Base-by-base conservation (phyloP, 1,140 invertebrate species). In the Limonius californicus region DNA sequence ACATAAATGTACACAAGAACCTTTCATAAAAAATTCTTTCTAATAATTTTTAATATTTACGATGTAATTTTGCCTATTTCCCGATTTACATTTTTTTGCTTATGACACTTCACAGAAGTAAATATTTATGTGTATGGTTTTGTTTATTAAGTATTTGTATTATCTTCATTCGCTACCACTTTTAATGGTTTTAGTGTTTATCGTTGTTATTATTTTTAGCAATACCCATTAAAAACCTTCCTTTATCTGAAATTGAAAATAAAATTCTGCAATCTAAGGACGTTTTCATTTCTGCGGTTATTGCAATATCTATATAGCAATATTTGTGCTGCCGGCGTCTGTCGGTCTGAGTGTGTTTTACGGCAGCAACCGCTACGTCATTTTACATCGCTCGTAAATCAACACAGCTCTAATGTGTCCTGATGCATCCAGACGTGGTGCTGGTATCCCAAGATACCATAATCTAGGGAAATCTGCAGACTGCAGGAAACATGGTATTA, bases 301-400 rank as follows among this genome's bases (percentile, higher is more conserved):
- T 21, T 50, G 45, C 45, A 50, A 50, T 50, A 50, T 50, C 45
- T 50, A 50, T 21, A 50, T 19, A 18, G 45, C 45, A 50, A 50
- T 50, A 21, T 50, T 50, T 50, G 45, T 8, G 45, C 45, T 50
- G 45, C 7, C 7, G 45, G 45, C 45, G 45, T 50, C 45, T 50
- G 45, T 50, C 45, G 45, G 45, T 50, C 45, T 50, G 45, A 50
- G 45, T 50, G 45, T 50, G 45, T 50, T 50, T 50, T 50, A 50
- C 45, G 45, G 45, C 45, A 50, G 45, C 45, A 50, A 50, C 45
- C 45, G 45, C 45, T 50, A 50, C 45, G 16, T 50, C 45, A 50
- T 50, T 50, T 50, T 50, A 50, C 45, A 50, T 50, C 45, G 16
- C 45, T 50, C 45, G 45, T 50, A 50, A 50, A 50, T 50, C 45